These are phyloP conservation scores for Erynnis tages DNA, from an alignment of 2,888 invertebrate genomes.

Conservation along the genomic window DNA sequence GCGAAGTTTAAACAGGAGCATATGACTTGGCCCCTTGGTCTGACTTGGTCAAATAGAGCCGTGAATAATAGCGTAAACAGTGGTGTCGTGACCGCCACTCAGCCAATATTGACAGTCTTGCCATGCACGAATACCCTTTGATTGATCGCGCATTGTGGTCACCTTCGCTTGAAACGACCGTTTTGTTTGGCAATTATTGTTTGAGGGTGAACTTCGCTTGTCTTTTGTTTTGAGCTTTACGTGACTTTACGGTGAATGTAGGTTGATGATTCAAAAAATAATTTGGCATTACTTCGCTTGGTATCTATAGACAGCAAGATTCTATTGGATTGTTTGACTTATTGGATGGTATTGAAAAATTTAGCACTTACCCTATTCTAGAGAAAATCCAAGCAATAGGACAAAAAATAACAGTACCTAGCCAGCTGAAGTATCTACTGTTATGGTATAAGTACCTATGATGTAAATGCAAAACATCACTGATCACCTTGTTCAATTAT, in stretches of 20 bases:
- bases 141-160: constrained; percentile 67
- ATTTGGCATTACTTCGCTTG: too few species aligned
- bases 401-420: too few species aligned
- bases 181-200: constrained; percentile 16
- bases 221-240: not conserved
- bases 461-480: too few species aligned
- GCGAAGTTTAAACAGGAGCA: constrained; percentile 54
- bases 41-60: constrained; percentile 58
- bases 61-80: constrained; percentile 73
- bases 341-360: too few species aligned
- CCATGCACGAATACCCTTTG: constrained; percentile 66
- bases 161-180: constrained; percentile 32
- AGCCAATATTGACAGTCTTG: constrained; percentile 70
- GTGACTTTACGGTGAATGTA: not conserved
- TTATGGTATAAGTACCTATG: too few species aligned
- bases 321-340: too few species aligned
- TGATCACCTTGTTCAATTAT: too few species aligned
- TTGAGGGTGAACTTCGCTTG: constrained; percentile 6
- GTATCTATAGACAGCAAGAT: too few species aligned
- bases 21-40: constrained; percentile 35
- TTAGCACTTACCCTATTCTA: too few species aligned
- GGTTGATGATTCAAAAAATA: too few species aligned
- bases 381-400: too few species aligned
- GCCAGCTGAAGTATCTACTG: too few species aligned
- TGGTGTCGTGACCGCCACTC: constrained; percentile 60